These are phyloP conservation scores for Halictus ligatus DNA, from an alignment of 2,888 invertebrate species.

Conservation along the genomic window DNA sequence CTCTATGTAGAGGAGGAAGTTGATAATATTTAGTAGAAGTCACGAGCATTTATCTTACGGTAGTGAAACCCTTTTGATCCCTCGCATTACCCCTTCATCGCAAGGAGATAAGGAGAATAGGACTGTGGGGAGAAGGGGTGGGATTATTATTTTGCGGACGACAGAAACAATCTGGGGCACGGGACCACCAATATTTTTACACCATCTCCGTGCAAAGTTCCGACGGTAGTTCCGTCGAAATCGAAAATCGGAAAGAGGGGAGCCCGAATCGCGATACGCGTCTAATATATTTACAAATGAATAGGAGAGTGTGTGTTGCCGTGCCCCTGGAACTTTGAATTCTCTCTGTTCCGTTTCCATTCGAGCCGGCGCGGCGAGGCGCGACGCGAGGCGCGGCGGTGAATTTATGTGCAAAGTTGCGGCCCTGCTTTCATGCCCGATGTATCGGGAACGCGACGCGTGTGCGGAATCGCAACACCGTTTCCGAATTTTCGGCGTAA, in stretches of 20 bases:
- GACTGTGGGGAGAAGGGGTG: no score
- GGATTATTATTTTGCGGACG: background rate
- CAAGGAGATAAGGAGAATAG: background rate
- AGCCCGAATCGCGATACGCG: background rate
- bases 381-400: no score
- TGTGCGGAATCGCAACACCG: constrained; percentile 2
- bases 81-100: no score
- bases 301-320: background rate
- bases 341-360: constrained; percentile 1
- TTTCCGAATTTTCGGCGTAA: background rate
- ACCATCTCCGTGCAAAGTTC: background rate
- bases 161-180: background rate
- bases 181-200: background rate
- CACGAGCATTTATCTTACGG: no score
- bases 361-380: background rate
- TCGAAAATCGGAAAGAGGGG: background rate
- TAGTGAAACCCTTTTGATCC: no score
- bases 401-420: constrained; percentile 7
- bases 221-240: background rate
- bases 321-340: background rate
- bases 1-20: no score
- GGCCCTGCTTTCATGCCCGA: constrained; percentile 3
- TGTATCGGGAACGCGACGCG: background rate
- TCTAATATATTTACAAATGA: constrained; percentile 18
- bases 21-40: no score